These are phyloP conservation scores for Bombus fervidus DNA, from an alignment of 1,140 invertebrate genomes.

Conservation along the genomic window DNA sequence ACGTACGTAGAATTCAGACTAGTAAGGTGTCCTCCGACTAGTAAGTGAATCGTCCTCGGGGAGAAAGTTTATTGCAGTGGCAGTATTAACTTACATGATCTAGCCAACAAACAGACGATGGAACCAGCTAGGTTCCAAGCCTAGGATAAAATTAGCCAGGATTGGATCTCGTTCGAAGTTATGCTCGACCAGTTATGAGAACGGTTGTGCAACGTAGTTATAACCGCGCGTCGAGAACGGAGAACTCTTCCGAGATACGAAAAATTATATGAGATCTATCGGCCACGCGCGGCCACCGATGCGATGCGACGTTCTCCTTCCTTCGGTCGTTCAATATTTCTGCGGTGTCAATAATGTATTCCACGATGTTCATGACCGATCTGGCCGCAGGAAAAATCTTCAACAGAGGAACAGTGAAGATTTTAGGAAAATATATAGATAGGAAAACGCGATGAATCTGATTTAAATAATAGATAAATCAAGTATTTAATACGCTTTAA, in stretches of 20 bases:
- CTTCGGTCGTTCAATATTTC: background rate
- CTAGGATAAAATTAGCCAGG: constrained; percentile 72
- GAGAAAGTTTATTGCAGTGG: constrained; percentile 79
- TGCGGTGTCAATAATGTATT: constrained; percentile 42
- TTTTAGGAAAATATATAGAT: no score
- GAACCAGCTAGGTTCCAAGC: constrained; percentile 39
- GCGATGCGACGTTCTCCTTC: background rate
- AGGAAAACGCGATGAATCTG: background rate
- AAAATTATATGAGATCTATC: constrained; percentile 71
- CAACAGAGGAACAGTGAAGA: background rate
- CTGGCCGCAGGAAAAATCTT: background rate
- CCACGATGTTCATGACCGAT: constrained; percentile 42
- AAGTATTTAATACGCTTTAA: background rate
- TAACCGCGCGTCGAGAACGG: constrained; percentile 34
- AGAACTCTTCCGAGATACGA: constrained; percentile 67
- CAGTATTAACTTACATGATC: constrained; percentile 68
- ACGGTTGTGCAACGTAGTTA: constrained; percentile 69
- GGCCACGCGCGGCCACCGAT: constrained; percentile 40
- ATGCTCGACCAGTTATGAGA: constrained; percentile 65
- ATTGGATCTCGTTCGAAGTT: constrained; percentile 71
- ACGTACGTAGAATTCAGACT: constrained; percentile 24
- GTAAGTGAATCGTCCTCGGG: constrained; percentile 80
- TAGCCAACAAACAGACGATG: constrained; percentile 61
- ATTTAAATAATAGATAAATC: background rate
- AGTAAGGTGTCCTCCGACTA: constrained; percentile 4